Evolutionary conservation across 2,113 vertebrate species (phyloP).

Genomic region (Plecotus auritus): DNA sequence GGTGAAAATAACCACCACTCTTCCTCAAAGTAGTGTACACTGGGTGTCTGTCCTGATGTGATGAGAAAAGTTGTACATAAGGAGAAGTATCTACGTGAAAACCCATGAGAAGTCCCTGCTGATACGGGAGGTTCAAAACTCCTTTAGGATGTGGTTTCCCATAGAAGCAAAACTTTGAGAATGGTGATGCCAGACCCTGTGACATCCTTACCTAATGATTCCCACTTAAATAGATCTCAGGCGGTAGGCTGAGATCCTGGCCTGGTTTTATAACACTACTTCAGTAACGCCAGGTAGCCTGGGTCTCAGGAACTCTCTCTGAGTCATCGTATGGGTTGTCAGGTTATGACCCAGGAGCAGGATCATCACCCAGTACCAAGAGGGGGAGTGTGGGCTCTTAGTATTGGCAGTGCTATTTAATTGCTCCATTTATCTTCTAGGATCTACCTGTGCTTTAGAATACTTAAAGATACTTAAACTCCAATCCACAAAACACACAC

Average conservation of each 20-base stretch:
- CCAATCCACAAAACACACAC: not conserved
- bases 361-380: not conserved
- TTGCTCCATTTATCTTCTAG: not conserved
- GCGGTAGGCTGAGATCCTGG: not conserved
- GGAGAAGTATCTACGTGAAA: not conserved
- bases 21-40: not conserved
- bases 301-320: not conserved
- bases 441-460: not conserved
- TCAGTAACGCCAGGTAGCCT: not conserved
- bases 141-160: not conserved
- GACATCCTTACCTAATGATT: not conserved
- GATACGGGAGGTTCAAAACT: not conserved
- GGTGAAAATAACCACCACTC: constrained; percentile 16
- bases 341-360: not conserved
- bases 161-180: constrained; percentile 12
- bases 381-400: not conserved
- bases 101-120: not conserved
- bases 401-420: not conserved
- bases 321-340: not conserved
- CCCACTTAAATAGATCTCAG: not conserved
- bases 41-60: not conserved
- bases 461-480: not conserved
- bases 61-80: not conserved
- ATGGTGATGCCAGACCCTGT: not conserved
- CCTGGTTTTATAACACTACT: not conserved